Conservation (phyloP, 1,140 invertebrate species). For the Pseudomyrmex cubaensis region DNA sequence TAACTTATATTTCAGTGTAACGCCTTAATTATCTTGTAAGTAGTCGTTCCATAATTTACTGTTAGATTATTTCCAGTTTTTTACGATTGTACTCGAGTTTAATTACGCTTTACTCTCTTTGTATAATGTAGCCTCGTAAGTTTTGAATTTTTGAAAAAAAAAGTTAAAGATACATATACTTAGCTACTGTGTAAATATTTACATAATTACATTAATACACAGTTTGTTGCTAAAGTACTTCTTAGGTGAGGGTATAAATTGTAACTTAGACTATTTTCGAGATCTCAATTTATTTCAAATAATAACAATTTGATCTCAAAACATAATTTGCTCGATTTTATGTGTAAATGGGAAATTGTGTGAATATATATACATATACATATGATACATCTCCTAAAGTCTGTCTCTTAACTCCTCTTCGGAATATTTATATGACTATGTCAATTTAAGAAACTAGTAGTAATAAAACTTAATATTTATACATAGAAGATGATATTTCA, state of each 20-base stretch:
- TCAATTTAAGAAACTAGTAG: slow-evolving; percentile 32
- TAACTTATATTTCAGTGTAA: slow-evolving; percentile 32
- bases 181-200: slow-evolving; percentile 43
- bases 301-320: slow-evolving; percentile 12
- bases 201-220: slow-evolving; percentile 12
- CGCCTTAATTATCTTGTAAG: slow-evolving; percentile 58
- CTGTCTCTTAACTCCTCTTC: slow-evolving; percentile 36
- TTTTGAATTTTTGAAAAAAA: background rate
- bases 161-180: background rate
- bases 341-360: slow-evolving; percentile 20
- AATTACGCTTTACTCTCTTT: slow-evolving; percentile 12
- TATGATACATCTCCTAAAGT: background rate
- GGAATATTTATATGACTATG: slow-evolving; percentile 33
- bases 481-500: background rate
- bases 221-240: background rate
- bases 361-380: background rate
- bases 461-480: background rate
- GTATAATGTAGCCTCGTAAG: slow-evolving; percentile 19
- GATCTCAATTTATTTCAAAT: too few relatives aligned
- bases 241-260: slow-evolving; percentile 8
- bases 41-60: slow-evolving; percentile 48
- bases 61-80: slow-evolving; percentile 34
- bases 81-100: slow-evolving; percentile 35
- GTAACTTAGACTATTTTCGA: background rate
- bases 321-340: slow-evolving; percentile 17